Evolutionary conservation across 2,797 vertebrate species (phyloP).

Genomic region (Gymnocypris eckloni): DNA sequence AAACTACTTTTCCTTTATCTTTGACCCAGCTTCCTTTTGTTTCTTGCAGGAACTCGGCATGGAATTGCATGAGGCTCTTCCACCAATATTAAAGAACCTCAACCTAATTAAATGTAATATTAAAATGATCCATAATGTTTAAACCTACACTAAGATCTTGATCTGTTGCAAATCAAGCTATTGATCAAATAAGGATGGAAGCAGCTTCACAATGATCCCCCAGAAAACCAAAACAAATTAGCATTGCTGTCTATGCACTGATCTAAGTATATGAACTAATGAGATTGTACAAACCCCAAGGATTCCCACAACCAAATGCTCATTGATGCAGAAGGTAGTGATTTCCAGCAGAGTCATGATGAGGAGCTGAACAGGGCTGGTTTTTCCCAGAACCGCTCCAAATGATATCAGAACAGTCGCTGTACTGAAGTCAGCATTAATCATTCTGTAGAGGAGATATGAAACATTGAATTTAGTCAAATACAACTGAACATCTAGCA

Average conservation of each 20-base stretch:
- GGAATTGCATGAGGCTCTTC: neutral
- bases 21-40: constrained; percentile 27
- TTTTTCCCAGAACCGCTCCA: constrained; percentile 95
- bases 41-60: neutral
- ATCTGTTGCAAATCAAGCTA: neutral
- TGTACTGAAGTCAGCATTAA: constrained; percentile 97
- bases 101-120: neutral
- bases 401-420: constrained; percentile 95
- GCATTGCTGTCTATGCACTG: neutral
- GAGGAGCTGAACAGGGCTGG: constrained; percentile 92
- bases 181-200: neutral
- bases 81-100: neutral
- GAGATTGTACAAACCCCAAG: constrained; percentile 71
- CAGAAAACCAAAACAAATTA: neutral
- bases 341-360: constrained; percentile 94
- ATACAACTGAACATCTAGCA: neutral
- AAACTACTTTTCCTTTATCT: constrained; percentile 31
- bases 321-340: constrained; percentile 86
- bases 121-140: neutral
- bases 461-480: neutral
- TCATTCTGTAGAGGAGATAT: constrained; percentile 79
- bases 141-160: neutral
- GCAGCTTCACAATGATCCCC: neutral
- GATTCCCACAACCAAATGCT: constrained; percentile 78
- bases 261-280: constrained; percentile 1